These are phyloP conservation scores for Cairina moschata DNA, from an alignment of 2,113 vertebrate species.

Conservation along the genomic window DNA sequence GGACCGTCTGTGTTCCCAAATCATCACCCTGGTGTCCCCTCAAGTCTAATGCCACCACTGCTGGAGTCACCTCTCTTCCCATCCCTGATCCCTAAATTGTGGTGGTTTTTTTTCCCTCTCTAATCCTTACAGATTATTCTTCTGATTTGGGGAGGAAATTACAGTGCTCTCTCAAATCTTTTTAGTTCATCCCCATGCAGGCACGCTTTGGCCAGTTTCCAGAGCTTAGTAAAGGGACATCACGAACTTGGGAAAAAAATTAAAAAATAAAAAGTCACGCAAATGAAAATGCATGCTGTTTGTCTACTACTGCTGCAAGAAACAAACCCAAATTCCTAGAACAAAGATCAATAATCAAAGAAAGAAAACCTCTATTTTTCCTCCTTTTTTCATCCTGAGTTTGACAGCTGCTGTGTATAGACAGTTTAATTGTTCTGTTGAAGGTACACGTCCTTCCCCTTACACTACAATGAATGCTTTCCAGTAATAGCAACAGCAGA, in stretches of 20 bases:
- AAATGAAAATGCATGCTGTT: background rate
- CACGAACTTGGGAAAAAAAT: background rate
- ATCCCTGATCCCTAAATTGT: background rate
- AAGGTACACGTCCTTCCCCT: background rate
- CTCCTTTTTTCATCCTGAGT: background rate
- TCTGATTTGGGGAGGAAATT: conserved; percentile 25
- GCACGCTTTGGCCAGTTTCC: background rate
- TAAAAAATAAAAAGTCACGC: background rate
- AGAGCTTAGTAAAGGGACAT: conserved; percentile 21
- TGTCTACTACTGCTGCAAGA: background rate
- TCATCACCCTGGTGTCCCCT: background rate
- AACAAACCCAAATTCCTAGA: background rate
- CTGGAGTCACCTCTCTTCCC: background rate
- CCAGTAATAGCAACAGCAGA: conserved; percentile 32
- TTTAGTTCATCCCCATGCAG: background rate
- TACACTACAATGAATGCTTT: conserved; percentile 21
- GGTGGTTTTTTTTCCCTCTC: background rate
- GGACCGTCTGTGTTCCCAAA: background rate
- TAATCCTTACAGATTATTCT: conserved; percentile 38
- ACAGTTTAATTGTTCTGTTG: conserved; percentile 27
- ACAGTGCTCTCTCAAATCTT: conserved; percentile 17
- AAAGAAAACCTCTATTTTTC: background rate
- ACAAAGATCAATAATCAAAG: background rate
- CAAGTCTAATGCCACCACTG: background rate
- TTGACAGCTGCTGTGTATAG: background rate